These are phyloP conservation scores for Automeris io DNA, from an alignment of 2,888 invertebrate species.

Conservation along the genomic window DNA sequence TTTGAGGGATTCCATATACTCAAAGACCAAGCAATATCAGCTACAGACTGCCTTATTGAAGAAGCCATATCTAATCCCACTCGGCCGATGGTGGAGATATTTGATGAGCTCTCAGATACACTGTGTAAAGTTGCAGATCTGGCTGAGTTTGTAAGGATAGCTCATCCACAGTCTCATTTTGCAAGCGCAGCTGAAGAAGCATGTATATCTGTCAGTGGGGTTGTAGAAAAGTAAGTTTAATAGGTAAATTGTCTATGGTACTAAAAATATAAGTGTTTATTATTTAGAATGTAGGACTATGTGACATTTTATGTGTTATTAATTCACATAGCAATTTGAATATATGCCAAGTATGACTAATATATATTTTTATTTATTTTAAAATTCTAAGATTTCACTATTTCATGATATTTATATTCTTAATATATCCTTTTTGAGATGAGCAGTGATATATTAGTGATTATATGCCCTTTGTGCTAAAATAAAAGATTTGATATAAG, in stretches of 20 bases:
- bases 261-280: not conserved
- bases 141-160: constrained; percentile 95
- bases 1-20: constrained; percentile 88
- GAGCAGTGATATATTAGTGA: too few relatives aligned
- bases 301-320: too few relatives aligned
- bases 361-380: too few relatives aligned
- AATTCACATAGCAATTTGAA: too few relatives aligned
- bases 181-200: constrained; percentile 92
- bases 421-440: too few relatives aligned
- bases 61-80: constrained; percentile 84
- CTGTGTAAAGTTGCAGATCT: constrained; percentile 97
- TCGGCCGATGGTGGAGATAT: constrained; percentile 93
- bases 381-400: too few relatives aligned
- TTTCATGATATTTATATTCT: too few relatives aligned
- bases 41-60: constrained; percentile 83
- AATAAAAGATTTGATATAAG: too few relatives aligned
- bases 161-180: constrained; percentile 89
- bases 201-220: constrained; percentile 90
- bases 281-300: too few relatives aligned
- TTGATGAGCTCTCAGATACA: constrained; percentile 96
- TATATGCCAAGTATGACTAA: too few relatives aligned
- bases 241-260: not conserved
- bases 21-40: constrained; percentile 83
- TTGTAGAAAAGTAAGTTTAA: constrained; percentile 90
- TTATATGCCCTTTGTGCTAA: too few relatives aligned